Conservation (phyloP, 2,113 vertebrate genomes). For the Maccullochella peelii region DNA sequence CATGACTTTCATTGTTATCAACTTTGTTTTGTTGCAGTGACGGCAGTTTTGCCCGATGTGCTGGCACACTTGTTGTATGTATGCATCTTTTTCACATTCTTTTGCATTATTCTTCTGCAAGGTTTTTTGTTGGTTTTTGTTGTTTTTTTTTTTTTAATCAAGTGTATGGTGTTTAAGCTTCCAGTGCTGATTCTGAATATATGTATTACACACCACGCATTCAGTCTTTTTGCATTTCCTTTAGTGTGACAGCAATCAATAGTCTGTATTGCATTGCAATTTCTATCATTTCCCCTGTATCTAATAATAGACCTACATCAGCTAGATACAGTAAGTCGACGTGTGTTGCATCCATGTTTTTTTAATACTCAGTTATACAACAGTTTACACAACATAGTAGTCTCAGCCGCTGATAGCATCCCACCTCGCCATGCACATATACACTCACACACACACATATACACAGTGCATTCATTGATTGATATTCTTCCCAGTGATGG, state of each 20-base stretch:
- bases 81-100: neutral
- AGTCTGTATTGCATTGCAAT: neutral
- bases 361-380: constrained; percentile 46
- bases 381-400: constrained; percentile 45
- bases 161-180: neutral
- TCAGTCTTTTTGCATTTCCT: neutral
- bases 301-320: neutral
- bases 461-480: too few relatives aligned
- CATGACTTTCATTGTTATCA: neutral
- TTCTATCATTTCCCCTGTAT: neutral
- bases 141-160: neutral
- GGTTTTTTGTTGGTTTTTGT: too few relatives aligned
- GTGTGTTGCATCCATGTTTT: constrained; percentile 1
- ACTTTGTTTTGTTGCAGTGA: neutral
- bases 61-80: neutral
- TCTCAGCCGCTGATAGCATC: constrained; percentile 23
- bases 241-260: too few relatives aligned
- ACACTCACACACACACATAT: too few relatives aligned
- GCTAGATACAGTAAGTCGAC: neutral
- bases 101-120: neutral
- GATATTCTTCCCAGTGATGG: too few relatives aligned
- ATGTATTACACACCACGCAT: neutral
- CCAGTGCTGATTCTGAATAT: neutral
- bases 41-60: neutral
- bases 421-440: constrained; percentile 13